Evolutionary conservation across 1,140 invertebrate species (phyloP), one percentile per base, ranked within the genome.

Genomic region (Drosophila bipectinata): DNA sequence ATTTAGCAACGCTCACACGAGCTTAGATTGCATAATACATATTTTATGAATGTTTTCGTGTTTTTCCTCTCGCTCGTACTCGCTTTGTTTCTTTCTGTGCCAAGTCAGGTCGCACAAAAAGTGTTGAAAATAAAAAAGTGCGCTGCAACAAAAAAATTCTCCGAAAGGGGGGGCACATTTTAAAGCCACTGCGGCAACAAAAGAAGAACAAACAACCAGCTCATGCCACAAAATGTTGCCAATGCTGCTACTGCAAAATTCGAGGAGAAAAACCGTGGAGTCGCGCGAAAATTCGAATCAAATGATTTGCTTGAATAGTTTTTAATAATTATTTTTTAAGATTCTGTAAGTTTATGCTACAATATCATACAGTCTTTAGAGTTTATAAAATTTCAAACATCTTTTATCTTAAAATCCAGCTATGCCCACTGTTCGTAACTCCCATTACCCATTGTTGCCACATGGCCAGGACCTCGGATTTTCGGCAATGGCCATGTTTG

Each of bases 1-100:
- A 91, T 91, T 90, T 83, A 90, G 72, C 78, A 88, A 73, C 74
- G 82, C 89, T 91, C 89, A 91, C 90, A 91, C 90, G 90, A 90
- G 89, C 85, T 91, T 91, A 91, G 90, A 91, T 91, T 91, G 85
- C 85, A 87, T 87, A 87, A 91, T 91, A 77, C 90, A 91, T 91
- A 88, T 90, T 90, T 90, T 69, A 90, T 90, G 77, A 88, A 79
- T 88, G 84, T 88, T 88, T 76, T 79, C 73, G 63, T 72, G 66
- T 34, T 63, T 32, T 60, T 45, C 28, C 44, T 14, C 24, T 32
- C 24, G 21, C 15, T 24, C 14, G 52, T 59, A 67, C 53, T 37
- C 69, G 14, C 51, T 61, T 73, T 55, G 7, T 45, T 56, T 60
- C 45, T 63, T 58, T 71, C 54, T 61, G 21, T 69, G 55, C 64